phyloP scores from a whole-genome alignment of 53 echinoderm and acorn worm species.

The Patiria pectinifera region DNA sequence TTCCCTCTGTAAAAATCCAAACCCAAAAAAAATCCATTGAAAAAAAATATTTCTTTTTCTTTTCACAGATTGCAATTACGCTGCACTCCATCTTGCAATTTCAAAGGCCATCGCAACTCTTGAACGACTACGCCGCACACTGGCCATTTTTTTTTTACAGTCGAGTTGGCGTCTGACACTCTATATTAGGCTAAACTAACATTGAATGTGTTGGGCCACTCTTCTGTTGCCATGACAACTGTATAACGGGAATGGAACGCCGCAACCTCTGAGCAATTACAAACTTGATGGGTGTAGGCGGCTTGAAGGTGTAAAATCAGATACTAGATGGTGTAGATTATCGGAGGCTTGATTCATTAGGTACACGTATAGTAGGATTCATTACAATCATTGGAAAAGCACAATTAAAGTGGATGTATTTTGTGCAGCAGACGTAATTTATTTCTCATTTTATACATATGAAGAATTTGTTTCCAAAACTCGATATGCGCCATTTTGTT shows the following conservation, averaged over 20 bases:
- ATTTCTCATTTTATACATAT: too few relatives aligned
- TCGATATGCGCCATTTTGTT: too few relatives aligned
- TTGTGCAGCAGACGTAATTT: too few relatives aligned
- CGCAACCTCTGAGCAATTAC: not conserved
- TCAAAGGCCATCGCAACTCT: not conserved
- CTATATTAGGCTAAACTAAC: not conserved
- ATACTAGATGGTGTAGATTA: not conserved
- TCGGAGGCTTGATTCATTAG: not conserved
- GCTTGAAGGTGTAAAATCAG: not conserved
- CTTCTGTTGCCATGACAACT: not conserved
- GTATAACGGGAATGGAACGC: not conserved
- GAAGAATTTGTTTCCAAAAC: too few relatives aligned
- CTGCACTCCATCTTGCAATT: not conserved
- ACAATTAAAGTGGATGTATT: too few relatives aligned
- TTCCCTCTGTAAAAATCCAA: too few relatives aligned
- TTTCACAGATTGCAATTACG: too few relatives aligned
- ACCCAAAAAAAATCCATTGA: too few relatives aligned
- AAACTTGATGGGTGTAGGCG: not conserved
- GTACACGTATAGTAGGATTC: not conserved
- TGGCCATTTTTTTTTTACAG: not conserved
- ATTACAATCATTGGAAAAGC: too few relatives aligned
- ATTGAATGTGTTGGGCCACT: not conserved
- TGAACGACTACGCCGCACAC: not conserved
- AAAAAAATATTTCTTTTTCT: too few relatives aligned
- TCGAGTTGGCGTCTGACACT: not conserved